Conservation (phyloP, 1,140 invertebrate genomes). For the Elymnias hypermnestra region DNA sequence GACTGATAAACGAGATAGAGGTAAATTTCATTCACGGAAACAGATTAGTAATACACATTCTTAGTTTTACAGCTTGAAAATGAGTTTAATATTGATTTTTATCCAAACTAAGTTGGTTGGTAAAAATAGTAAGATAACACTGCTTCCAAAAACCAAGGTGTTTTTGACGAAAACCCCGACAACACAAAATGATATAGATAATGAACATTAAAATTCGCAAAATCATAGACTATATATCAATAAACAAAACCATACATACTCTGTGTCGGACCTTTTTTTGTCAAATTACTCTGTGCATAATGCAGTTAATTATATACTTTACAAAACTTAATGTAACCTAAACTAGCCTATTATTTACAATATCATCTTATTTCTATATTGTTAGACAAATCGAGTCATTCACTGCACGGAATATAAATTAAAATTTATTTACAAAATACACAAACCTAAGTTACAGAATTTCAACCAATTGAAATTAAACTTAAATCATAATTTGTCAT, state of each 20-base stretch:
- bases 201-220: conserved; percentile 4
- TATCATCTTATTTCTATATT: conserved; percentile 7
- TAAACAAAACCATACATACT: conserved; percentile 9
- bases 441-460: conserved; percentile 38
- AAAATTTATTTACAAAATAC: conserved; percentile 57
- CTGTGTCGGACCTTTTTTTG: conserved; percentile 3
- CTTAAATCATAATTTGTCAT: conserved; percentile 46
- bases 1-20: no score
- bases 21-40: no score
- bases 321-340: conserved; percentile 14
- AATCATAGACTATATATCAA: conserved; percentile 8
- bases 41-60: no score
- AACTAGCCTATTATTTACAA: conserved; percentile 16
- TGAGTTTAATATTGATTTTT: no score
- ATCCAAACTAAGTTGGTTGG: no score
- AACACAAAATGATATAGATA: conserved; percentile 4
- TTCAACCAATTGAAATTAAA: conserved; percentile 40
- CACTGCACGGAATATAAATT: conserved; percentile 56
- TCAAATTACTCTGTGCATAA: not conserved
- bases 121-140: no score
- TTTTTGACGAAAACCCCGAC: not conserved
- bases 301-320: conserved; percentile 2
- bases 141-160: no score
- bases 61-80: no score
- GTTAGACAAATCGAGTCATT: conserved; percentile 22